A percentile compares a stretch with the other conserved stretches of the same genome.
phyloP scores from a whole-genome alignment of 2,888 invertebrate genomes.

The Tachina lurida region DNA sequence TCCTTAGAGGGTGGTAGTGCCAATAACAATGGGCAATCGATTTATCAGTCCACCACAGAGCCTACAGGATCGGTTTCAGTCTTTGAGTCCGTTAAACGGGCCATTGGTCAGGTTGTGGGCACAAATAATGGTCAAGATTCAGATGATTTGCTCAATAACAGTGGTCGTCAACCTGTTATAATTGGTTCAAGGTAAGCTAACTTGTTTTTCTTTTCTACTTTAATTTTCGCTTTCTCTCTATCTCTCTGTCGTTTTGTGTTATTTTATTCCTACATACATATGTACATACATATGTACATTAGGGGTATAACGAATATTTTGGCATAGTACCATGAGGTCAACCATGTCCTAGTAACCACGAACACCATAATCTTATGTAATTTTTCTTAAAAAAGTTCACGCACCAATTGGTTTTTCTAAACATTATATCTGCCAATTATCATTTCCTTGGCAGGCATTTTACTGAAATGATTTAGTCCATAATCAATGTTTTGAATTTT shows the following conservation, averaged over 20 bases:
- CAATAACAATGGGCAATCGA: constrained; percentile 80
- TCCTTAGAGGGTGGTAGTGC: constrained; percentile 80
- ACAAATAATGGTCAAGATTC: constrained; percentile 78
- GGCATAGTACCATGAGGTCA: too few relatives aligned
- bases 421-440: too few relatives aligned
- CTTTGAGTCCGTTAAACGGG: constrained; percentile 82
- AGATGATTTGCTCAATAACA: constrained; percentile 80
- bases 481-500: too few relatives aligned
- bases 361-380: too few relatives aligned
- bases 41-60: constrained; percentile 83
- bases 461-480: too few relatives aligned
- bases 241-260: neutral
- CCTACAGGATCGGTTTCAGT: constrained; percentile 82
- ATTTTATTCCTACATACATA: constrained; percentile 32
- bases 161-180: constrained; percentile 80
- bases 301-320: too few relatives aligned
- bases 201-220: constrained; percentile 36
- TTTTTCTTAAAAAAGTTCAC: too few relatives aligned
- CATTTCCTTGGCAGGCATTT: too few relatives aligned
- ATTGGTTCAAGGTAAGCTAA: constrained; percentile 82
- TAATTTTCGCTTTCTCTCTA: constrained; percentile 20
- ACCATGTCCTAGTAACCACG: too few relatives aligned
- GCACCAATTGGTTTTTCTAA: too few relatives aligned
- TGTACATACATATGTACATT: neutral
- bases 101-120: constrained; percentile 83